Evolutionary conservation across 30 jellyfish, hydroid and myxozoan genomes (phyloP).

Genomic region (Aurelia aurita): DNA sequence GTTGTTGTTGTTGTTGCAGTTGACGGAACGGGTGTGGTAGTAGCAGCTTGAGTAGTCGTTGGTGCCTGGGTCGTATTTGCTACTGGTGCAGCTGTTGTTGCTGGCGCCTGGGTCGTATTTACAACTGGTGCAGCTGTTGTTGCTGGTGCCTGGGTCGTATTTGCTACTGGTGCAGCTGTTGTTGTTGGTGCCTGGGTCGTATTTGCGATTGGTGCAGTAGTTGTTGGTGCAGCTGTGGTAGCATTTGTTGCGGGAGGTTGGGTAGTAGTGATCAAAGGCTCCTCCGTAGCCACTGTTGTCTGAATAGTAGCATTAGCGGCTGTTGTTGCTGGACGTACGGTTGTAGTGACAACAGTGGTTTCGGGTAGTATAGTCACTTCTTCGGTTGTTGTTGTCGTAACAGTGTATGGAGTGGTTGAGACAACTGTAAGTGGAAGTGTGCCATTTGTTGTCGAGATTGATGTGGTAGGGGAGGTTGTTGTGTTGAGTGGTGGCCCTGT

Average conservation of each 20-base stretch:
- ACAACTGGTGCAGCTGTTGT: slow-evolving; percentile 28
- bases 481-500: slow-evolving; percentile 43
- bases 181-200: slow-evolving; percentile 20
- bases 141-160: slow-evolving; percentile 34
- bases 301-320: slow-evolving; percentile 55
- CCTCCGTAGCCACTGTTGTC: slow-evolving; percentile 63
- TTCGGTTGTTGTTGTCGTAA: slow-evolving; percentile 61
- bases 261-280: slow-evolving; percentile 50
- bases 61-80: slow-evolving; percentile 40
- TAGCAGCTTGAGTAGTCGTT: slow-evolving; percentile 30
- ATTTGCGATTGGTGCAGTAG: slow-evolving; percentile 38
- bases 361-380: slow-evolving; percentile 57
- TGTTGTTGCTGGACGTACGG: slow-evolving; percentile 66
- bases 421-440: slow-evolving; percentile 47
- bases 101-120: slow-evolving; percentile 8
- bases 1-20: slow-evolving; percentile 46
- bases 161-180: slow-evolving; percentile 31
- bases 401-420: slow-evolving; percentile 59
- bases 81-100: slow-evolving; percentile 27
- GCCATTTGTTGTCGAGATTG: slow-evolving; percentile 20
- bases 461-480: slow-evolving; percentile 33
- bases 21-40: slow-evolving; percentile 25
- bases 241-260: slow-evolving; percentile 31
- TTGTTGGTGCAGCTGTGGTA: slow-evolving; percentile 25
- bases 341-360: slow-evolving; percentile 65